These are phyloP conservation scores for Pachymerium ferrugineum DNA, from an alignment of 2,888 invertebrate genomes.

Conservation along the genomic window DNA sequence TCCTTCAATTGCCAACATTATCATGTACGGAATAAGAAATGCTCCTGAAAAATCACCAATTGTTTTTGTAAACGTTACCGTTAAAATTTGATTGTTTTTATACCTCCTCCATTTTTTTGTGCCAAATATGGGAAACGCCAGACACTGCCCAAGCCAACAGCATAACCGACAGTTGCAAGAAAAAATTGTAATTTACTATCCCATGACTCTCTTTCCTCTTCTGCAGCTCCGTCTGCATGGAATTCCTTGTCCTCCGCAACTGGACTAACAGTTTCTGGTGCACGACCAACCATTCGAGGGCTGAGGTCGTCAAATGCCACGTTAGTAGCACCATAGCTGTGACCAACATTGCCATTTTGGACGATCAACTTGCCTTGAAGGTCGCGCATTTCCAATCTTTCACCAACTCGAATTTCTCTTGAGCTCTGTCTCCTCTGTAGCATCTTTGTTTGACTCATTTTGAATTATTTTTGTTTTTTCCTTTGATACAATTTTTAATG, in stretches of 20 bases:
- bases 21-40: constrained; percentile 93
- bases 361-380: constrained; percentile 71
- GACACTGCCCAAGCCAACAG: constrained; percentile 89
- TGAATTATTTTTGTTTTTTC: constrained; percentile 3
- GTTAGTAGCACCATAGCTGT: constrained; percentile 79
- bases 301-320: constrained; percentile 63
- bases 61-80: neutral
- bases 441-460: constrained; percentile 34
- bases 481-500: neutral
- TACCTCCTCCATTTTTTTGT: constrained; percentile 86
- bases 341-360: constrained; percentile 59
- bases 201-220: constrained; percentile 76
- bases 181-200: constrained; percentile 88
- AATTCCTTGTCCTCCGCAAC: constrained; percentile 42
- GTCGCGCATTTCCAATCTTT: constrained; percentile 73
- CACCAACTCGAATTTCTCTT: constrained; percentile 59
- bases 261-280: neutral
- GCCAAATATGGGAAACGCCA: constrained; percentile 94
- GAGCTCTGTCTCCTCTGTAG: constrained; percentile 70
- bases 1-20: constrained; percentile 89
- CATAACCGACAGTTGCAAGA: constrained; percentile 88
- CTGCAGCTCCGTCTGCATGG: constrained; percentile 55
- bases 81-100: neutral
- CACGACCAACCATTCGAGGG: constrained; percentile 32
- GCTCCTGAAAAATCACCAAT: constrained; percentile 57